Percentiles rank a stretch among this genome's conserved stretches.
Evolutionary conservation across 2,797 vertebrate genomes (phyloP).

Genomic region (Chelon labrosus): DNA sequence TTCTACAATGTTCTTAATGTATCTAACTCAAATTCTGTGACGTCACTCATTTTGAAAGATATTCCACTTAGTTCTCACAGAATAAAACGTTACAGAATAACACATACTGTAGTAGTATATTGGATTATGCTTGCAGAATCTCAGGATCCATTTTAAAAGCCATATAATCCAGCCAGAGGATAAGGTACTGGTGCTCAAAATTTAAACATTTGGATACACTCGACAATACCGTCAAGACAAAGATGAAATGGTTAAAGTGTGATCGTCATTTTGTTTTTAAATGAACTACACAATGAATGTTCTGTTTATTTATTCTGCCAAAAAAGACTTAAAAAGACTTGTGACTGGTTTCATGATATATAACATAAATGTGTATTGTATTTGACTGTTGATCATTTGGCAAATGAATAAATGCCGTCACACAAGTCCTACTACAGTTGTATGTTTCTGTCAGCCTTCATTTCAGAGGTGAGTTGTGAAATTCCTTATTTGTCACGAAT

Average conservation of each 20-base stretch:
- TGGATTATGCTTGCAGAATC: constrained; percentile 38
- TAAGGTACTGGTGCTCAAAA: constrained; percentile 49
- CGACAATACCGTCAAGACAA: constrained; percentile 29
- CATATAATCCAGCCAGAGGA: constrained; percentile 59
- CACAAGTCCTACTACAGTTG: constrained; percentile 57
- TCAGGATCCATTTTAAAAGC: constrained; percentile 69
- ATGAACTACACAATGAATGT: constrained; percentile 62
- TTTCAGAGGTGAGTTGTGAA: constrained; percentile 31
- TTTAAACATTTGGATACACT: constrained; percentile 42
- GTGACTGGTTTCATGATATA: constrained; percentile 46
- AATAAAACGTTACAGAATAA: constrained; percentile 30
- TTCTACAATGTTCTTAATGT: constrained; percentile 15
- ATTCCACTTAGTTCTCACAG: neutral
- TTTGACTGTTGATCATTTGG: constrained; percentile 63
- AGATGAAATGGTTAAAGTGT: constrained; percentile 20
- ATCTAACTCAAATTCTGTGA: constrained; percentile 11
- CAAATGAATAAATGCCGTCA: constrained; percentile 79
- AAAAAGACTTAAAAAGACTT: constrained; percentile 34
- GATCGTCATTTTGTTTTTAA: constrained; percentile 44
- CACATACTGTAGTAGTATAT: constrained; percentile 14
- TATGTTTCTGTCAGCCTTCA: constrained; percentile 42
- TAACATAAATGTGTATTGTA: constrained; percentile 47
- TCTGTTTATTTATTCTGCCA: constrained; percentile 77
- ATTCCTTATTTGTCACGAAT: constrained; percentile 27
- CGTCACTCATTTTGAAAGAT: constrained; percentile 16